Conservation (phyloP, 1,140 invertebrate species). For the Formica exsecta region DNA sequence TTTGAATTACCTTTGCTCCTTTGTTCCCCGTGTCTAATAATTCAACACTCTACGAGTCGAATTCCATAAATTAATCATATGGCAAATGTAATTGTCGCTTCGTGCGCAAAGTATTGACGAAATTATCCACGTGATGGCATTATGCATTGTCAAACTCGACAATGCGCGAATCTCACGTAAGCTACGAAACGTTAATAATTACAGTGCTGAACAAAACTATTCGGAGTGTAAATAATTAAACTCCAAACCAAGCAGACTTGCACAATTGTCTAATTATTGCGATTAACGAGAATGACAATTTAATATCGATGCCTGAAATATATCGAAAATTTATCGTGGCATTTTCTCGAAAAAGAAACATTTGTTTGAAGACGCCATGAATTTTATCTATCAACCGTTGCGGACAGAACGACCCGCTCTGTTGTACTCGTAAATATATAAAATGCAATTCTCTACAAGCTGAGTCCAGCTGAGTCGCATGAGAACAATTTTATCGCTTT, state of each 20-base stretch:
- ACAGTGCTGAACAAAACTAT: background rate
- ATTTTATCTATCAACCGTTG: slow-evolving; percentile 3
- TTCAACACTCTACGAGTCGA: slow-evolving; percentile 4
- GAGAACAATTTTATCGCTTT: slow-evolving; percentile 29
- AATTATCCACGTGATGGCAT: slow-evolving; percentile 41
- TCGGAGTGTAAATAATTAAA: slow-evolving; percentile 26
- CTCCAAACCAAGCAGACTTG: background rate
- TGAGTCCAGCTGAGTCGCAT: background rate
- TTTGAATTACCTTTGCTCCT: background rate
- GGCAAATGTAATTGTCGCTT: background rate
- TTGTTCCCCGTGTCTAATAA: slow-evolving; percentile 32
- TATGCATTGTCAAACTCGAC: background rate
- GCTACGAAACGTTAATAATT: slow-evolving; percentile 31
- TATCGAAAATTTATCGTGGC: background rate
- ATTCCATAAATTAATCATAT: slow-evolving; percentile 8
- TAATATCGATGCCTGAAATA: background rate
- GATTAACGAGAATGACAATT: background rate
- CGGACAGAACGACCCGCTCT: background rate
- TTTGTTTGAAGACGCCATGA: background rate
- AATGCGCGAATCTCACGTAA: background rate
- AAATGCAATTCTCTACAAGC: background rate
- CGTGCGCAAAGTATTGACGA: slow-evolving; percentile 31
- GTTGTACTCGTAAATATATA: slow-evolving; percentile 12
- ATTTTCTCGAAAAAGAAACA: background rate
- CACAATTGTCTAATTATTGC: background rate